A percentile compares a stretch with the other conserved stretches of the same genome.
phyloP scores from a whole-genome alignment of 2,888 invertebrate genomes.

The Drosophila prolongata region DNA sequence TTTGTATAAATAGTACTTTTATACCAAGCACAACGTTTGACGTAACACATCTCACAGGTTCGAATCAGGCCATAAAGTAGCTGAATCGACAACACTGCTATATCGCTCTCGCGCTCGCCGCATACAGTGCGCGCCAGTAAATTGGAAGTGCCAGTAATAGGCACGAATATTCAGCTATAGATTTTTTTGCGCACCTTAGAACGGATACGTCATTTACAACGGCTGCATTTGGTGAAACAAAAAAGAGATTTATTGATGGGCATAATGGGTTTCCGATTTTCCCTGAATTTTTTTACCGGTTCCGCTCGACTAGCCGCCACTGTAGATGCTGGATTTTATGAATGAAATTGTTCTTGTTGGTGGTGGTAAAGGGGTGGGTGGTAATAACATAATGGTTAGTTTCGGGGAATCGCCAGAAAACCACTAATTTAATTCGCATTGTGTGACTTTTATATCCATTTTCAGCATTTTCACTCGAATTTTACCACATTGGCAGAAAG shows the following conservation, averaged over 20 bases:
- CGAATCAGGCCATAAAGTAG: background rate
- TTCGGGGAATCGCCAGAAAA: conserved; percentile 5
- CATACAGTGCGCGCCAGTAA: conserved; percentile 21
- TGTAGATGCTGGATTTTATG: conserved; percentile 9
- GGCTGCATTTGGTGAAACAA: background rate
- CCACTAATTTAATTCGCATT: conserved; percentile 8
- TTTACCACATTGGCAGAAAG: too few relatives aligned
- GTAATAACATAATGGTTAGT: conserved; percentile 4
- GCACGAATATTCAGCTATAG: conserved; percentile 1
- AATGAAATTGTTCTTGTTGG: conserved; percentile 1
- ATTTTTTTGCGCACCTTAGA: background rate
- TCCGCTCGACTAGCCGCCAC: background rate
- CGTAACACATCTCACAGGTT: background rate
- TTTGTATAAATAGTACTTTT: too few relatives aligned
- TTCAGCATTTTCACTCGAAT: background rate
- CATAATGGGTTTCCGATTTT: background rate
- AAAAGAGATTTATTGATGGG: background rate
- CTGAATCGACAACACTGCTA: background rate
- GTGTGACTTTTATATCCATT: background rate
- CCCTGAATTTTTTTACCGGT: background rate
- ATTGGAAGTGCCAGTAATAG: conserved; percentile 8
- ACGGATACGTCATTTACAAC: background rate
- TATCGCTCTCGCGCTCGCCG: conserved; percentile 6
- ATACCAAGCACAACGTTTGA: too few relatives aligned
- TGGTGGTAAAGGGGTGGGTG: conserved; percentile 2